Evolutionary conservation across 2,888 invertebrate species (phyloP), one percentile per base, ranked within the genome.

Genomic region (Eristalinus aeneus): DNA sequence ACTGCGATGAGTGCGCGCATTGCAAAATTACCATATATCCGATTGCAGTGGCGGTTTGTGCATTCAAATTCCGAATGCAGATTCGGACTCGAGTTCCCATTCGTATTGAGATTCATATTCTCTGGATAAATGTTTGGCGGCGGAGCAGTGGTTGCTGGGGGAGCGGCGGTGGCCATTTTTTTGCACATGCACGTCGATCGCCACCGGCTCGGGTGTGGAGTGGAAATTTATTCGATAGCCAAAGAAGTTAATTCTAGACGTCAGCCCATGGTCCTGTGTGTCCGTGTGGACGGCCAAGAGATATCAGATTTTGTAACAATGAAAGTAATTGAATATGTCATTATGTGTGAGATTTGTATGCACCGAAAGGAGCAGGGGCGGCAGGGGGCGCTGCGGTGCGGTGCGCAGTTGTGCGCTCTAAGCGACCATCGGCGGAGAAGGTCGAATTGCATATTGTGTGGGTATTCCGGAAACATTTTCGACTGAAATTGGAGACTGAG

Each of bases 1-100:
- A 71, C 23, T 73, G 36, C 58, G 79, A 74, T 39, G 83, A 79
- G 83, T 79, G 79, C 69, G 60, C 36, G 61, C 36, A 74, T 34
- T 68, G 75, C 80, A 56, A 80, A 80, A 85, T 85, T 76, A 73
- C 58, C 79, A 85, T 76, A 76, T 85, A 85, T 85, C 85, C 80
- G 72, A 85, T 85, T 80, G 75, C 85, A 85, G 75, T 68, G 75
- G 46, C 8, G 56, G 85, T 80, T 84, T 78, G 27, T 27, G 77
- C 65, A 72, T 76, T 68, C 63, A 76, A 27, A 85, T 76, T 76
- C 46, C 46, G 39, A 39, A 46, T 46, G 16, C 10, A 39, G 34
- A 78, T 65, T 72, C 46, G 65, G 64, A 78, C 65, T 75, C 76
- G 80, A 46, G 46, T 46, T 46, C 46, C 16, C 46, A 46, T 16